phyloP scores from a whole-genome alignment of 2,888 invertebrate genomes.

The Lepidonotus clava region DNA sequence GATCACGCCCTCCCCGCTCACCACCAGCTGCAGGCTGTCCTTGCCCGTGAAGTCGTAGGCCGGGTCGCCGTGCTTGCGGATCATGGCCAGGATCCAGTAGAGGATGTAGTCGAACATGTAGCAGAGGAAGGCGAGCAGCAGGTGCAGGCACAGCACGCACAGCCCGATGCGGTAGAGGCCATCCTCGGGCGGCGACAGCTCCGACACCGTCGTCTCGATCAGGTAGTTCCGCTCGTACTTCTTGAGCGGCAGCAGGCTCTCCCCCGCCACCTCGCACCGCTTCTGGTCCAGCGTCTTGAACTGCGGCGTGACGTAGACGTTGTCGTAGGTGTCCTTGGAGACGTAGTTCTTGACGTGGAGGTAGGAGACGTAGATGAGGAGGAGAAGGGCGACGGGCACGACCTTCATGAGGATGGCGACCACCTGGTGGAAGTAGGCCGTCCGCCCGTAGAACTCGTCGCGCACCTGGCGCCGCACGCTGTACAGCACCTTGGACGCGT shows the following conservation, averaged over 20 bases:
- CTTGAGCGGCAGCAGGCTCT: slow-evolving; percentile 70
- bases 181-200: slow-evolving; percentile 67
- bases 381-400: slow-evolving; percentile 61
- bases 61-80: slow-evolving; percentile 67
- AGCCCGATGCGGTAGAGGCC: slow-evolving; percentile 67
- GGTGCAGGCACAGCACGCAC: slow-evolving; percentile 67
- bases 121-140: slow-evolving; percentile 65
- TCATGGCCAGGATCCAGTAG: slow-evolving; percentile 70
- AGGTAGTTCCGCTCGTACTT: slow-evolving; percentile 69
- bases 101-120: slow-evolving; percentile 71
- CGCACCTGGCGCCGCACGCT: slow-evolving; percentile 58
- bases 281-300: slow-evolving; percentile 68
- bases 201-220: slow-evolving; percentile 66
- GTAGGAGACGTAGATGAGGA: slow-evolving; percentile 63
- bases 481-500: slow-evolving; percentile 60
- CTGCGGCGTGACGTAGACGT: slow-evolving; percentile 70
- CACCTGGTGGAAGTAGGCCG: slow-evolving; percentile 61
- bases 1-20: slow-evolving; percentile 63
- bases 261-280: slow-evolving; percentile 61
- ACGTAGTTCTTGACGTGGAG: slow-evolving; percentile 67
- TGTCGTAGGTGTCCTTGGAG: slow-evolving; percentile 72
- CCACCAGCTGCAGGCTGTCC: slow-evolving; percentile 62
- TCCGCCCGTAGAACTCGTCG: slow-evolving; percentile 59
- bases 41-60: slow-evolving; percentile 64
- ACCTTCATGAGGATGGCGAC: slow-evolving; percentile 61